Conservation (phyloP, 2,113 vertebrate species). For the Alethe diademata region DNA sequence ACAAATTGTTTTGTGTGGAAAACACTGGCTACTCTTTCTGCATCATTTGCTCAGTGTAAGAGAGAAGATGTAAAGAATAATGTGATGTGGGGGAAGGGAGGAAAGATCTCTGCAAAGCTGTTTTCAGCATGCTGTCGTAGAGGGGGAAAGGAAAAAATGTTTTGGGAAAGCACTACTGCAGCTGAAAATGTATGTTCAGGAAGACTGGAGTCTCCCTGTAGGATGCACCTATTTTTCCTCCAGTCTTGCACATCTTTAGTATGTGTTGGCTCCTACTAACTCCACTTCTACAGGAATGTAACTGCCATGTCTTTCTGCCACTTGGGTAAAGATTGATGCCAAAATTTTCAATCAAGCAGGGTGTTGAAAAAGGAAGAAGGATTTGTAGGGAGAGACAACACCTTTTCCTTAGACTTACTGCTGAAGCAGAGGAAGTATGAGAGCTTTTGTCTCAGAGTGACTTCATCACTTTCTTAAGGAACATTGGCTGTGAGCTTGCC, state of each 20-base stretch:
- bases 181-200: background rate
- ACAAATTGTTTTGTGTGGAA: conserved; percentile 39
- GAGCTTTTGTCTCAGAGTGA: background rate
- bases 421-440: background rate
- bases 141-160: background rate
- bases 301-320: background rate
- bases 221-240: background rate
- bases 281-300: background rate
- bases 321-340: background rate
- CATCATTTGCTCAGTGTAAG: background rate
- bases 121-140: background rate
- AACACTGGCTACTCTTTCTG: conserved; percentile 8
- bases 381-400: background rate
- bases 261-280: background rate
- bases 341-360: background rate
- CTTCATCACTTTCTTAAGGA: background rate
- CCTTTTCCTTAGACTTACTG: background rate
- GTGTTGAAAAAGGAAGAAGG: background rate
- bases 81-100: background rate
- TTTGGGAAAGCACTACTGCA: background rate
- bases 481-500: background rate
- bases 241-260: background rate
- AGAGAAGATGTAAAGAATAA: conserved; percentile 15
- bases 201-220: background rate
- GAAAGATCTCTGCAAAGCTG: background rate